A percentile compares a stretch with the other conserved stretches of the same genome.
These are phyloP conservation scores for Blastobasis lacticolella DNA, from an alignment of 2,888 invertebrate species.

Conservation along the genomic window DNA sequence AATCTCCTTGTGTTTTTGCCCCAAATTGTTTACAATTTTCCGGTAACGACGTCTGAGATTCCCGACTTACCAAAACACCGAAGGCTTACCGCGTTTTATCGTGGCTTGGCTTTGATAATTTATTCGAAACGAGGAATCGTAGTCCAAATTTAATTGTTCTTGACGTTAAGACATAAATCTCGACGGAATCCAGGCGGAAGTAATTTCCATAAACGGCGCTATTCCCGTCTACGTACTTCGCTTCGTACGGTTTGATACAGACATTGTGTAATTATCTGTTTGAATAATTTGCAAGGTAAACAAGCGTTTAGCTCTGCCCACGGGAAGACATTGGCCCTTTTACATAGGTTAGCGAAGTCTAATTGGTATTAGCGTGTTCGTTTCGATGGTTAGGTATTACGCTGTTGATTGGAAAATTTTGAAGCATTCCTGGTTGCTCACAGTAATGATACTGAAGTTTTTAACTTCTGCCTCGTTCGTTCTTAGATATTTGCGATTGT, in stretches of 20 bases:
- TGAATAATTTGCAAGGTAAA: not conserved
- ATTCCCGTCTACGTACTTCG: slow-evolving; percentile 47
- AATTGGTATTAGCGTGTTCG: too few species aligned
- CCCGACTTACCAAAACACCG: not conserved
- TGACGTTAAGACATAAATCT: slow-evolving; percentile 62
- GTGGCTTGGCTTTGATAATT: slow-evolving; percentile 47
- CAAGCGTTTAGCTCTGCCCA: too few species aligned
- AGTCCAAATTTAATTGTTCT: slow-evolving; percentile 67
- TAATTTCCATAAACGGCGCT: slow-evolving; percentile 63
- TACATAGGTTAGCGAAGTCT: too few species aligned
- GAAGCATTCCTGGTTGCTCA: too few species aligned
- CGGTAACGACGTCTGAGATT: not conserved
- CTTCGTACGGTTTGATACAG: slow-evolving; percentile 33
- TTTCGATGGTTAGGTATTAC: too few species aligned
- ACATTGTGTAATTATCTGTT: not conserved
- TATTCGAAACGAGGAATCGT: slow-evolving; percentile 49
- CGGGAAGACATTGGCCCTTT: too few species aligned
- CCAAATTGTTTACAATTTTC: not conserved
- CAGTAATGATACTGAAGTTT: too few species aligned
- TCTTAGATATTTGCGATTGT: too few species aligned
- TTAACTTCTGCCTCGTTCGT: too few species aligned
- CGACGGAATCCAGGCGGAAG: slow-evolving; percentile 59
- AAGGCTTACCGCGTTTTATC: slow-evolving; percentile 11
- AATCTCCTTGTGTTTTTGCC: too few species aligned
- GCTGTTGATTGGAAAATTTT: too few species aligned